Conservation (phyloP, 2,113 vertebrate species). For the Eonycteris spelaea region DNA sequence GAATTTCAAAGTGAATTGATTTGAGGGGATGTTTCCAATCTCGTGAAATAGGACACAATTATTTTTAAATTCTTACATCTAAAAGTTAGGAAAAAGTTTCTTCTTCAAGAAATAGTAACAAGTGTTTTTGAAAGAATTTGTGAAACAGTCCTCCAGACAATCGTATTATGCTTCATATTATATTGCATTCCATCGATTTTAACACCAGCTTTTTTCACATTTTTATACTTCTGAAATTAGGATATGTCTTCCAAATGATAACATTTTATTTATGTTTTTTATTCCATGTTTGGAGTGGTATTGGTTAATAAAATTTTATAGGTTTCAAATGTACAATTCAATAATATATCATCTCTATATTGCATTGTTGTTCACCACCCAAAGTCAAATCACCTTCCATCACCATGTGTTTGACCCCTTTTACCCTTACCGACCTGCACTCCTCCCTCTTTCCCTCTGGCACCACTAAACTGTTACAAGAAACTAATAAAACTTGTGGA, state of each 20-base stretch:
- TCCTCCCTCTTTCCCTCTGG: too few relatives aligned
- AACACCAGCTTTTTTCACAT: neutral
- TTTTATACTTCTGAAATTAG: slow-evolving; percentile 5
- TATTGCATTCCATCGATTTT: neutral
- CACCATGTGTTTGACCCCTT: too few relatives aligned
- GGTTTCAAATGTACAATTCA: too few relatives aligned
- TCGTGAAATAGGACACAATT: slow-evolving; percentile 24
- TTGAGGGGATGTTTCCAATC: neutral
- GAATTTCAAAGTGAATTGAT: slow-evolving; percentile 21
- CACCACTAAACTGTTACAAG: too few relatives aligned
- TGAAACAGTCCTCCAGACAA: neutral
- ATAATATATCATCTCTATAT: too few relatives aligned
- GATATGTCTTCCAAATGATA: neutral
- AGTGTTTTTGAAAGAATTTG: slow-evolving; percentile 9
- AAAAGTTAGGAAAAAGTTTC: neutral
- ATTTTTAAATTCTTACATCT: neutral
- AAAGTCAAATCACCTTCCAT: too few relatives aligned
- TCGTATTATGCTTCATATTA: neutral
- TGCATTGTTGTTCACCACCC: too few relatives aligned
- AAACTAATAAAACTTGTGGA: too few relatives aligned
- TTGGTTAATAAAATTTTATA: too few relatives aligned
- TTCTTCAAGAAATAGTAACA: slow-evolving; percentile 1
- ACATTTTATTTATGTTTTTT: neutral
- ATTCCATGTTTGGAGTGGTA: too few relatives aligned
- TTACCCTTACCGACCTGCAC: too few relatives aligned